A percentile compares a stretch with the other conserved stretches of the same genome.
Conservation (phyloP, 2,888 invertebrate species). For the Steromphala cineraria region DNA sequence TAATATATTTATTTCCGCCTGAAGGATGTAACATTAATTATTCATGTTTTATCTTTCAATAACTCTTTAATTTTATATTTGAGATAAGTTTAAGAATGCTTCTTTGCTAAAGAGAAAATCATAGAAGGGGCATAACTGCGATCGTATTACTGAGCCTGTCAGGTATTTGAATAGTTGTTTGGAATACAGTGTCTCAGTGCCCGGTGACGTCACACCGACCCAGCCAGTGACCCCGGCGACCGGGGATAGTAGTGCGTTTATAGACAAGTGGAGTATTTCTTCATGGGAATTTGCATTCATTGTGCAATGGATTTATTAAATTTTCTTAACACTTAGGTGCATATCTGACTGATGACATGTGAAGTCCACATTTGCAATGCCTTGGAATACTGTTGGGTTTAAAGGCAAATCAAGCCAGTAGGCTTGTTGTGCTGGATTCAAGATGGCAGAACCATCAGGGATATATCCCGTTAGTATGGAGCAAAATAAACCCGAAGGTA, state of each 20-base stretch:
- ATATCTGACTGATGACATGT: background rate
- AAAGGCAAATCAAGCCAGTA: background rate
- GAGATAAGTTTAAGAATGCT: no score
- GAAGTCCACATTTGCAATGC: conserved; percentile 23
- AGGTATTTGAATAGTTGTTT: background rate
- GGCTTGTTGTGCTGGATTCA: conserved; percentile 50
- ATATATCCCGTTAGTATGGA: conserved; percentile 64
- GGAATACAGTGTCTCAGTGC: conserved; percentile 5
- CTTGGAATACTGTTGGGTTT: background rate
- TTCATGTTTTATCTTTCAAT: no score
- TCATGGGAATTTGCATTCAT: conserved; percentile 32
- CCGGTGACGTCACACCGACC: conserved; percentile 51
- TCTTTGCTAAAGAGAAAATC: background rate
- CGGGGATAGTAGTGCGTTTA: conserved; percentile 45
- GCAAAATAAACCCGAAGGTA: conserved; percentile 31
- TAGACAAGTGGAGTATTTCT: conserved; percentile 28
- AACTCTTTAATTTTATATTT: no score
- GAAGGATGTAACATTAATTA: no score
- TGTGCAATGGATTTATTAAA: conserved; percentile 32
- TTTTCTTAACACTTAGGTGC: conserved; percentile 10
- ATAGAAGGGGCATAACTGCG: background rate
- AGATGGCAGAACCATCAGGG: conserved; percentile 69
- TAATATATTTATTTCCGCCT: no score
- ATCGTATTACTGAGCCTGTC: background rate
- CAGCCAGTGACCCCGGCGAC: conserved; percentile 48